phyloP scores from a whole-genome alignment of 2,888 invertebrate species.

The Micoletzkya japonica region DNA sequence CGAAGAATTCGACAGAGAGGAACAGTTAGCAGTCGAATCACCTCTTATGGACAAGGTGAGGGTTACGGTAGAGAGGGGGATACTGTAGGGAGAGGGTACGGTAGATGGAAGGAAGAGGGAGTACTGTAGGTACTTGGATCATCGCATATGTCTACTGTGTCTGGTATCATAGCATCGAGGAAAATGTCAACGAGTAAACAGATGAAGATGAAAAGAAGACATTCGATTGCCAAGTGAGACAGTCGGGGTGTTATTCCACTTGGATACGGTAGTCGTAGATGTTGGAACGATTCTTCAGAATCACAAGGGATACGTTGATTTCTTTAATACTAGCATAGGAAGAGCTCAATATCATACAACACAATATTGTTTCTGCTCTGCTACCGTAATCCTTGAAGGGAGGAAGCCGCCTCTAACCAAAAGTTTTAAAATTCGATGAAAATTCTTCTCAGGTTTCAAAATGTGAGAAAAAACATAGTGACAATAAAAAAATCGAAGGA shows the following conservation, averaged over 20 bases:
- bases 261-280: neutral
- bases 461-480: too few species aligned
- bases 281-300: neutral
- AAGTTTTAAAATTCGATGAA: too few species aligned
- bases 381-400: too few species aligned
- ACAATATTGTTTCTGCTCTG: too few species aligned
- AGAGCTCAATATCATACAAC: too few species aligned
- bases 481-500: too few species aligned
- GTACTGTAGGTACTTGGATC: conserved; percentile 51
- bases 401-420: too few species aligned
- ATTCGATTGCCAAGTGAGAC: conserved; percentile 36
- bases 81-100: neutral
- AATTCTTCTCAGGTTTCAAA: too few species aligned
- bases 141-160: conserved; percentile 60
- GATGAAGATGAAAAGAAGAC: conserved; percentile 26
- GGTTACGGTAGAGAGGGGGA: neutral
- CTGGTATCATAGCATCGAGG: conserved; percentile 51
- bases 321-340: too few species aligned
- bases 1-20: conserved; percentile 45
- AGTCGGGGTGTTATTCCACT: too few species aligned
- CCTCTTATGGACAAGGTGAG: conserved; percentile 44
- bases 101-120: neutral
- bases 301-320: too few species aligned
- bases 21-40: conserved; percentile 35
- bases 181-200: conserved; percentile 36